Evolutionary conservation across 2,113 vertebrate genomes (phyloP), one percentile per base, ranked within the genome.

Genomic region (Aspiorhynchus laticeps): DNA sequence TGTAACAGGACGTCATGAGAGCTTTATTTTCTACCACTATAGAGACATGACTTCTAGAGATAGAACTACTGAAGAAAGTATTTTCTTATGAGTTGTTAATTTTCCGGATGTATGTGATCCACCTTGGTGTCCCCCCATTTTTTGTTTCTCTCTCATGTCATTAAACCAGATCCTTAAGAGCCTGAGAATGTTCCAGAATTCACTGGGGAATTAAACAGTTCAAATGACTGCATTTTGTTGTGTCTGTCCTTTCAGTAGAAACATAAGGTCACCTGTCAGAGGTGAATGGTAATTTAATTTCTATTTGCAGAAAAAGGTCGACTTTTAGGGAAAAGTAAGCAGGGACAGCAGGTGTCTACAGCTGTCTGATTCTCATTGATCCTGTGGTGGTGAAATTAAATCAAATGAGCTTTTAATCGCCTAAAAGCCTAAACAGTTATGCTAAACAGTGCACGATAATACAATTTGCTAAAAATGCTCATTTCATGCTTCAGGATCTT

Each of bases 11-110:
- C 77, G 83, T 21, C 28, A 86, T 19, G 71, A 84, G 31, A 90
- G 77, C 73, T 87, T 90, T 91, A 89, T 92, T 80, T 92, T 92
- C 79, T 88, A 79, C 85, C 31, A 61, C 85, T 67, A 86, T 67
- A 76, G 74, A 85, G 38, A 84, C 76, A 31, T 80, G 74, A 48
- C 71, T 73, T 53, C 48, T 84, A 84, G 69, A 73, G 31, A 5
- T 38, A 59, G 36, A 83, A 67, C 79, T 76, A 88, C 84, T 81
- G 85, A 84, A 88, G 78, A 84, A 86, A 83, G 69, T 71, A 85
- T 87, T 90, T 89, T 87, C 77, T 56, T 65, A 80, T 79, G 21
- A 67, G 80, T 87, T 85, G 71, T 53, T 33, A 46, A 21, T 74
- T 80, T 61, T 86, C 82, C 24, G 43, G 56, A 73, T 86, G 38